Conservation (phyloP, 1,140 invertebrate genomes). For the Eueides isabella region DNA sequence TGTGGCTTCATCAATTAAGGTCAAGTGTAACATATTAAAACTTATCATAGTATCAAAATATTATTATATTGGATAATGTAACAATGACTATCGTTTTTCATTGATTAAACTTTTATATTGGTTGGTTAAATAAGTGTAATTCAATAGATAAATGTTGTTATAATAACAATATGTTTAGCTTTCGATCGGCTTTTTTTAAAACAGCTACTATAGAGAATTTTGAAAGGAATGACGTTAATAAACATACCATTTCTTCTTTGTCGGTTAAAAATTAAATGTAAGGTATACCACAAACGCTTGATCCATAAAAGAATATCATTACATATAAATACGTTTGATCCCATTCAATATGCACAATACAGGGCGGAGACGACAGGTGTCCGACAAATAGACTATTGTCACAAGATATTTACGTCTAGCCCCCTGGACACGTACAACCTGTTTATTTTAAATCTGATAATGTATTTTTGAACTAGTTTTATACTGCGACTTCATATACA, state of each 20-base stretch:
- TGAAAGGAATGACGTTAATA: too few species aligned
- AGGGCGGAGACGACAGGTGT: constrained; percentile 27
- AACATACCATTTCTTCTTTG: too few species aligned
- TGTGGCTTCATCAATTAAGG: not conserved
- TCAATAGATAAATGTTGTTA: too few species aligned
- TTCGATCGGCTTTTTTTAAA: too few species aligned
- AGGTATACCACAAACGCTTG: not conserved
- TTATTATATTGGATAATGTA: not conserved
- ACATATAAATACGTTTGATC: constrained; percentile 30
- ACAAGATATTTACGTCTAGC: constrained; percentile 38
- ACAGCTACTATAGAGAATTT: too few species aligned
- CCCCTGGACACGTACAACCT: constrained; percentile 8
- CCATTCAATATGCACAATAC: constrained; percentile 26
- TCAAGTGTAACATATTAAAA: not conserved
- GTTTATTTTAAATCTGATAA: constrained; percentile 8
- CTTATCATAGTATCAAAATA: not conserved
- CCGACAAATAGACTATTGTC: constrained; percentile 38
- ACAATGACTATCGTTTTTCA: not conserved
- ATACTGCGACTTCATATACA: not conserved
- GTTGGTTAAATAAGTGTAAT: not conserved
- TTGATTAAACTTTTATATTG: not conserved
- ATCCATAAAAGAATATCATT: constrained; percentile 22
- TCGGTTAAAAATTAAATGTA: constrained; percentile 3
- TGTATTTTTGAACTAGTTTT: not conserved
- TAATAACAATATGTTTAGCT: too few species aligned